Evolutionary conservation across 2,888 invertebrate genomes (phyloP).

Genomic region (Polydrusus tereticollis): DNA sequence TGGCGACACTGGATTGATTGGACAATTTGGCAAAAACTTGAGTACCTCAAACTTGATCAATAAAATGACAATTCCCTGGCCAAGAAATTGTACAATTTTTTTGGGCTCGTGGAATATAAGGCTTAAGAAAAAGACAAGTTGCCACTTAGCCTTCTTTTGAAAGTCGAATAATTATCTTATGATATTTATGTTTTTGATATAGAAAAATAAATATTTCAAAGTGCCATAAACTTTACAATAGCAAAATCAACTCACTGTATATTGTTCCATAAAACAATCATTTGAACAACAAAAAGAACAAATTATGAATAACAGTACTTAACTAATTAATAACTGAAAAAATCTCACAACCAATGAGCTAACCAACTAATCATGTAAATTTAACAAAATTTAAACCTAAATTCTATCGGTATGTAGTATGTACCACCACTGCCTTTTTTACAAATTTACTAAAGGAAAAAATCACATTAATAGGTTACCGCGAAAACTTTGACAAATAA

Average conservation of each 20-base stretch:
- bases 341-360: constrained; percentile 21
- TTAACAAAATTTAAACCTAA: constrained; percentile 22
- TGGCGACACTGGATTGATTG: too few relatives aligned
- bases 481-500: constrained; percentile 19
- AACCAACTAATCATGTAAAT: constrained; percentile 8
- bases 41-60: too few relatives aligned
- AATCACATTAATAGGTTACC: constrained; percentile 31
- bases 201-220: too few relatives aligned
- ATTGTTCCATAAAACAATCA: neutral
- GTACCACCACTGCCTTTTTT: constrained; percentile 13
- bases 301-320: neutral
- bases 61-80: too few relatives aligned
- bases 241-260: neutral
- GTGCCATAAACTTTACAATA: neutral
- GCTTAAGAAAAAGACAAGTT: too few relatives aligned
- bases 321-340: constrained; percentile 11
- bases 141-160: too few relatives aligned
- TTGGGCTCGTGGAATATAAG: too few relatives aligned
- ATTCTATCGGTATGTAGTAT: constrained; percentile 18
- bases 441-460: constrained; percentile 15
- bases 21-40: too few relatives aligned
- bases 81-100: too few relatives aligned
- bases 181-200: too few relatives aligned
- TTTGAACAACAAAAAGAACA: neutral
- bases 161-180: too few relatives aligned